Base-by-base conservation (phyloP, 1,140 invertebrate genomes). In the Papilio glaucus region DNA sequence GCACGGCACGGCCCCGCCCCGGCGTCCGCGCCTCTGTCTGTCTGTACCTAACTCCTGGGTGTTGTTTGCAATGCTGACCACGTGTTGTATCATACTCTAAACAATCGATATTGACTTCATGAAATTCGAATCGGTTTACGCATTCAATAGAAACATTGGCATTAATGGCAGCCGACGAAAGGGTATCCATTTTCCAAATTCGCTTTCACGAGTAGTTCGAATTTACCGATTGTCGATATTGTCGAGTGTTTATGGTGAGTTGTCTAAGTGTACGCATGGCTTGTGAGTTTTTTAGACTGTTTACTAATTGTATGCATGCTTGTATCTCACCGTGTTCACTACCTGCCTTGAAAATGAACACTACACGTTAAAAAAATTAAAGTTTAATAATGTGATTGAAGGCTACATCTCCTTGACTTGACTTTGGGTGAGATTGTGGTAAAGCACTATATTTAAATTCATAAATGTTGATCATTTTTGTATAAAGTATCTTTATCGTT, bases 151-250 rank as follows among this genome's bases (percentile, higher is more conserved):
- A 75, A 21, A 77, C 78, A 87, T 91, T 90, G 89, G 88, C 91
- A 85, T 91, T 89, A 91, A 89, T 91, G 91, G 89, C 86, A 87
- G 91, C 89, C 87, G 85, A 79, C 73, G 88, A 91, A 91, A 89
- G 89, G 81, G 80, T 87, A 91, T 85, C 89, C 78, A 53, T 73
- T 85, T 86, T 89, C 80, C 85, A 90, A 90, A 91, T 89, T 89
- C 72, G 81, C 77, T 79, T 83, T 78, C 73, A 76, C 85, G 75
- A 78, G 83, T 88, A 88, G 85, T 81, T 81, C 79, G 76, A 85
- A 91, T 89, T 93, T 91, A 87, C 88, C 91, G 89, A 93, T 91
- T 89, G 83, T 91, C 85, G 87, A 85, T 90, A 87, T 88, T 84
- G 85, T 88, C 81, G 88, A 87, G 82, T 88, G 85, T 90, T 86